A percentile compares a stretch with the other conserved stretches of the same genome.
Evolutionary conservation across 1,140 invertebrate genomes (phyloP).

Genomic region (Brachionus paranguensis): DNA sequence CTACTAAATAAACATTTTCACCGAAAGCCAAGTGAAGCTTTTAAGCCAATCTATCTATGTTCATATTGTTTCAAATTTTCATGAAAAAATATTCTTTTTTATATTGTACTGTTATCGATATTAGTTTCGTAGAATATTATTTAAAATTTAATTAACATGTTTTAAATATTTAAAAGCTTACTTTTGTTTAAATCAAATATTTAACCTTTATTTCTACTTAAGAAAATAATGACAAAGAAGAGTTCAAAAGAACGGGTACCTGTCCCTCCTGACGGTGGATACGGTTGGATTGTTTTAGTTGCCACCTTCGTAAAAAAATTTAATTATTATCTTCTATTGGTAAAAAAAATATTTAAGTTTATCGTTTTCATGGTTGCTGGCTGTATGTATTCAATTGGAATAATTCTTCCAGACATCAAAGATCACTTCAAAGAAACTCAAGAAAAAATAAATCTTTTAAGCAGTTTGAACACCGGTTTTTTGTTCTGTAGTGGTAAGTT

Average conservation of each 20-base stretch:
- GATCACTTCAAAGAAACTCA: not conserved
- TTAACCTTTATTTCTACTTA: not conserved
- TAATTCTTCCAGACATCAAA: not conserved
- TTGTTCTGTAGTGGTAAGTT: constrained; percentile 9
- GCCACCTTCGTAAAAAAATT: not conserved
- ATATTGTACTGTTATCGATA: too few species aligned
- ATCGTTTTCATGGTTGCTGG: constrained; percentile 37
- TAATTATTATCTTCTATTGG: not conserved
- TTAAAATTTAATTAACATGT: too few species aligned
- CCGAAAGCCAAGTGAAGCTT: too few species aligned
- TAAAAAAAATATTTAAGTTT: not conserved
- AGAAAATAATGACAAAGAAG: not conserved
- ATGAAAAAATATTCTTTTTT: too few species aligned
- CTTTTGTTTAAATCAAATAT: too few species aligned
- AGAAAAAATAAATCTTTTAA: not conserved
- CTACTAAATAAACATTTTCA: too few species aligned
- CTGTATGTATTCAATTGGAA: constrained; percentile 11
- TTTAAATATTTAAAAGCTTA: too few species aligned
- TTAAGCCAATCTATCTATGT: too few species aligned
- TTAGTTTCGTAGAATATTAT: too few species aligned
- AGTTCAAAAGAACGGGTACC: not conserved
- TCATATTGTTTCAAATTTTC: too few species aligned
- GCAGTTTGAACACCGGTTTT: constrained; percentile 35
- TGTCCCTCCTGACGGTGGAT: constrained; percentile 30
- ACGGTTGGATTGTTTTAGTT: constrained; percentile 29